Evolutionary conservation across 1,140 invertebrate species (phyloP), one percentile per base, ranked within the genome.

Genomic region (Tetramorium alpestre): DNA sequence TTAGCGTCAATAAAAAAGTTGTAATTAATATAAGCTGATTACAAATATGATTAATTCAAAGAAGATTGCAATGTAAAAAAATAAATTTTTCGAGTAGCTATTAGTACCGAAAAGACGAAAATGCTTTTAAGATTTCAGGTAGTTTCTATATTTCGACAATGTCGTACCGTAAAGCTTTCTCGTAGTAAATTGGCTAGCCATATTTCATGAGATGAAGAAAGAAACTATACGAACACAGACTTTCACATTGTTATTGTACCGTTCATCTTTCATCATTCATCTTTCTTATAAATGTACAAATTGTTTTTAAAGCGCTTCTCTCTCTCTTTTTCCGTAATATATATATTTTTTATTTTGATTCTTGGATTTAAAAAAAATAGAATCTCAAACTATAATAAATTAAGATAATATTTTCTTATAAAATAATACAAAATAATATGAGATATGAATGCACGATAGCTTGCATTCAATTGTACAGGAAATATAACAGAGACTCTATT

Each of bases 401-500:
- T 69, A 44, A 81, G 16, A 22, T 56, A 41, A 80, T 25, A 41
- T 69, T 80, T 51, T 16, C 22, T 44, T 16, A 28, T 11, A 28
- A 44, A 70, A 70, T 70, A 70, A 70, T 70, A 51, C 25, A 2
- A 22, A 22, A 22, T 22, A 22, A 22, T 22, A 22, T 8, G n/a
- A 64, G 41, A 56, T 70, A 70, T 25, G 22, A 16, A 25, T 51
- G n/a, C 41, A 41, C 33, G 54, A 69, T 56, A 28, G 38, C 22
- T 44, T 44, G 18, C 8, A 69, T 69, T 70, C 33, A 69, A 28
- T 56, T 70, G n/a, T 78, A 65, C 22, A 56, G 47, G 64, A 81
- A 70, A 81, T 70, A 58, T 58, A 70, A 70, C 22, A 70, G 10
- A 54, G 22, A 13, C 33, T 81, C 38, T 58, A 33, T 70, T 69